phyloP scores from a whole-genome alignment of 2,113 vertebrate species.

The Cheilinus undulatus region DNA sequence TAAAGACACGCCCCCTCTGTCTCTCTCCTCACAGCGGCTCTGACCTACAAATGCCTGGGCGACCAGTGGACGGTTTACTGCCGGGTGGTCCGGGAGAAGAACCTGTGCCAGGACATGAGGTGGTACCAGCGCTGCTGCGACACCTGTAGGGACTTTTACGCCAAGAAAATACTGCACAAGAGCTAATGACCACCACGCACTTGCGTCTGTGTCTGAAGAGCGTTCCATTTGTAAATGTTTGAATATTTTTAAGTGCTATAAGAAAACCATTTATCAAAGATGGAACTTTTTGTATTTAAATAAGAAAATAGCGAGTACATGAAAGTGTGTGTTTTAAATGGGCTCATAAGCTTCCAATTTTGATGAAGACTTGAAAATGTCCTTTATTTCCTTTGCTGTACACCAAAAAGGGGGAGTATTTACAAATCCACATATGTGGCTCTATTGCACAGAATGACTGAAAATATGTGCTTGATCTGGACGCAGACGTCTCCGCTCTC shows the following conservation, averaged over 20 bases:
- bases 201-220: conserved; percentile 28
- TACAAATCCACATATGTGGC: conserved; percentile 33
- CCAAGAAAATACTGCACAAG: conserved; percentile 89
- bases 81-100: conserved; percentile 92
- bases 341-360: conserved; percentile 73
- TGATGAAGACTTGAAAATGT: conserved; percentile 82
- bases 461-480: conserved; percentile 27
- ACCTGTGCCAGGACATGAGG: conserved; percentile 96
- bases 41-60: conserved; percentile 94
- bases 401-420: conserved; percentile 63
- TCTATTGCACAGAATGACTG: conserved; percentile 58
- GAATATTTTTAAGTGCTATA: conserved; percentile 67
- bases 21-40: conserved; percentile 83
- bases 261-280: conserved; percentile 44
- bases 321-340: conserved; percentile 65
- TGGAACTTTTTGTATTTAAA: conserved; percentile 56
- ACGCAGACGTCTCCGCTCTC: conserved; percentile 10
- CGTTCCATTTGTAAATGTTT: conserved; percentile 63
- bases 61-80: conserved; percentile 98
- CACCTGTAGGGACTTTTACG: conserved; percentile 97
- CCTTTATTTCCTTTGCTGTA: conserved; percentile 77
- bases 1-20: no score
- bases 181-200: conserved; percentile 79
- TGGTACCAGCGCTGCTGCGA: conserved; percentile 98
- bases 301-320: conserved; percentile 48